Percentiles rank a stretch among this genome's conserved stretches.
Conservation (phyloP, 1,140 invertebrate genomes). For the Aphelinus atriplicis region DNA sequence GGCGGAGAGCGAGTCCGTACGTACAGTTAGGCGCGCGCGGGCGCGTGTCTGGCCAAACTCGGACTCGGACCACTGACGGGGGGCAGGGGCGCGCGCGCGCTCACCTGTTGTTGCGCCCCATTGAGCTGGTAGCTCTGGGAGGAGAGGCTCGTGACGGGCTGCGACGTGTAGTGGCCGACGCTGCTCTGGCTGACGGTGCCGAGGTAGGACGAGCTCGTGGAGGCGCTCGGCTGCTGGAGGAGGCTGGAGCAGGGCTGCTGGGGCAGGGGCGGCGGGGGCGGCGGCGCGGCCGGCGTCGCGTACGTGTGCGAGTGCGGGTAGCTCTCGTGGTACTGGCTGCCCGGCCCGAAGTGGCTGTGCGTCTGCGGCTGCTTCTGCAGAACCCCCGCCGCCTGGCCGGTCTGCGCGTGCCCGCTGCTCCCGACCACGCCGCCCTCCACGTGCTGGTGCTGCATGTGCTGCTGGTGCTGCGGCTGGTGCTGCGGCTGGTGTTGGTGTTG, state of each 20-base stretch:
- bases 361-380: slow-evolving; percentile 55
- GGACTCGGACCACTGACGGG: too few relatives aligned
- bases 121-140: slow-evolving; percentile 60
- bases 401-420: not conserved
- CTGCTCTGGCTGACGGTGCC: slow-evolving; percentile 58
- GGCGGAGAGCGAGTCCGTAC: too few relatives aligned
- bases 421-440: not conserved
- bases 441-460: not conserved
- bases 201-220: slow-evolving; percentile 60
- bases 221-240: slow-evolving; percentile 40
- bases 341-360: slow-evolving; percentile 56
- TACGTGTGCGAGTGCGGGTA: slow-evolving; percentile 65
- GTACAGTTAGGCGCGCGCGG: too few relatives aligned
- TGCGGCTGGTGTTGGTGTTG: slow-evolving; percentile 35
- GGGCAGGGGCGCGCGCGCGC: not conserved
- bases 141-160: not conserved
- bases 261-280: slow-evolving; percentile 45
- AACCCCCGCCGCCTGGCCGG: not conserved
- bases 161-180: slow-evolving; percentile 59
- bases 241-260: slow-evolving; percentile 50
- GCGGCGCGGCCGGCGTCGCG: slow-evolving; percentile 35
- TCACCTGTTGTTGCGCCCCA: slow-evolving; percentile 60
- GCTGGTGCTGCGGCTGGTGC: not conserved
- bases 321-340: slow-evolving; percentile 63
- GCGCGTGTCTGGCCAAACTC: too few relatives aligned